phyloP scores from a whole-genome alignment of 2,888 invertebrate genomes.

The Cerastis leucographa region DNA sequence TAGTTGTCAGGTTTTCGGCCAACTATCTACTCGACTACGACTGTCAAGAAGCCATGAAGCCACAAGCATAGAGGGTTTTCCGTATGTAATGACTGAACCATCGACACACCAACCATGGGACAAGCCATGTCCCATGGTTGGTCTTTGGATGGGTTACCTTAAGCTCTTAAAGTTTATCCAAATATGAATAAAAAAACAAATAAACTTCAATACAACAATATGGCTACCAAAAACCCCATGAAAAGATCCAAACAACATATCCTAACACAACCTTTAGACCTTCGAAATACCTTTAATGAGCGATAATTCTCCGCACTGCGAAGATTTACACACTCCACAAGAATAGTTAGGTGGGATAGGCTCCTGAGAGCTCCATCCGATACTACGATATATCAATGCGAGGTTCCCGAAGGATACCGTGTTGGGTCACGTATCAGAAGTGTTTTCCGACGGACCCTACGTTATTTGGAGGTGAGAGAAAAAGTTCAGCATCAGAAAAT shows the following conservation, averaged over 20 bases:
- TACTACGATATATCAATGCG: constrained; percentile 83
- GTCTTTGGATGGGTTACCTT: no score
- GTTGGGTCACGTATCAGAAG: constrained; percentile 85
- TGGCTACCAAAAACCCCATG: constrained; percentile 7
- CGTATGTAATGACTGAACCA: neutral
- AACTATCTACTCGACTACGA: neutral
- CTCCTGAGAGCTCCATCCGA: constrained; percentile 69
- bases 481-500: constrained; percentile 51
- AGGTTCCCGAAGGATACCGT: constrained; percentile 79
- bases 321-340: constrained; percentile 81
- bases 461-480: constrained; percentile 78
- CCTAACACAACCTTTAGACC: constrained; percentile 68
- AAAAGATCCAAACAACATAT: constrained; percentile 38
- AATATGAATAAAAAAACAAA: neutral
- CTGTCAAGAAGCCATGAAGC: neutral
- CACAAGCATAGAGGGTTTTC: neutral
- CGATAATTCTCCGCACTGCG: constrained; percentile 78
- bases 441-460: constrained; percentile 84
- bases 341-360: constrained; percentile 77
- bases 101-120: neutral
- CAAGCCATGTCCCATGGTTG: no score
- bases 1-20: neutral
- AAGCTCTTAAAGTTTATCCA: neutral
- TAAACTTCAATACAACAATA: neutral
- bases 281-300: constrained; percentile 79